phyloP scores from a whole-genome alignment of 1,140 invertebrate genomes.

The Grapholita molesta region DNA sequence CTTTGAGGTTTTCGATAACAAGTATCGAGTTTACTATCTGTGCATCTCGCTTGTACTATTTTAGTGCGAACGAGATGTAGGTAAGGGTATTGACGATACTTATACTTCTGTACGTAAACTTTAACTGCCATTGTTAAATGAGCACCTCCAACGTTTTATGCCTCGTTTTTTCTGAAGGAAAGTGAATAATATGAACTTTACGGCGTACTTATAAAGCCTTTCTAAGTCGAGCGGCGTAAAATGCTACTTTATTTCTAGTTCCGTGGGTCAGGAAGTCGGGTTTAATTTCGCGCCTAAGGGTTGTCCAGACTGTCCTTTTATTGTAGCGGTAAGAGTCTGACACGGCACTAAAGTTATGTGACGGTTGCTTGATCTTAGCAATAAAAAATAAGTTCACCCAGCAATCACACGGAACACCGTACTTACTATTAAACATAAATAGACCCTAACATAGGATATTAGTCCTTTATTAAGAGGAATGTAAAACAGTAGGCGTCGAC shows the following conservation, averaged over 20 bases:
- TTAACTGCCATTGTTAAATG: background rate
- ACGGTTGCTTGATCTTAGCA: background rate
- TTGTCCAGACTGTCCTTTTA: conserved; percentile 8
- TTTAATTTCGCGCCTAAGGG: conserved; percentile 11
- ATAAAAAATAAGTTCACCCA: too few relatives aligned
- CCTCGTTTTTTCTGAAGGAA: background rate
- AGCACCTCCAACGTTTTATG: background rate
- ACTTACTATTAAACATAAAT: too few relatives aligned
- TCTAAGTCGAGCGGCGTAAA: background rate
- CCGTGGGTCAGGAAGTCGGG: conserved; percentile 5
- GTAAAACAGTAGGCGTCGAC: too few relatives aligned
- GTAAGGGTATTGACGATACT: too few relatives aligned
- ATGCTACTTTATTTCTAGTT: conserved; percentile 4
- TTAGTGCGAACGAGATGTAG: too few relatives aligned
- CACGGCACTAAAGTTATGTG: background rate
- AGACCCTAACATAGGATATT: too few relatives aligned
- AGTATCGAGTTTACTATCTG: too few relatives aligned
- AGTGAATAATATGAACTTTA: background rate
- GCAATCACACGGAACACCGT: too few relatives aligned
- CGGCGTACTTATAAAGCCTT: background rate
- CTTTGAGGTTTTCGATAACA: too few relatives aligned
- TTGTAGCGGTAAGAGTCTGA: background rate
- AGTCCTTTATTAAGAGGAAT: too few relatives aligned
- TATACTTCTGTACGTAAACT: background rate
- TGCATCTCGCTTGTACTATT: too few relatives aligned